phyloP scores from a whole-genome alignment of 2,888 invertebrate species.

The Gerosis bhagava region DNA sequence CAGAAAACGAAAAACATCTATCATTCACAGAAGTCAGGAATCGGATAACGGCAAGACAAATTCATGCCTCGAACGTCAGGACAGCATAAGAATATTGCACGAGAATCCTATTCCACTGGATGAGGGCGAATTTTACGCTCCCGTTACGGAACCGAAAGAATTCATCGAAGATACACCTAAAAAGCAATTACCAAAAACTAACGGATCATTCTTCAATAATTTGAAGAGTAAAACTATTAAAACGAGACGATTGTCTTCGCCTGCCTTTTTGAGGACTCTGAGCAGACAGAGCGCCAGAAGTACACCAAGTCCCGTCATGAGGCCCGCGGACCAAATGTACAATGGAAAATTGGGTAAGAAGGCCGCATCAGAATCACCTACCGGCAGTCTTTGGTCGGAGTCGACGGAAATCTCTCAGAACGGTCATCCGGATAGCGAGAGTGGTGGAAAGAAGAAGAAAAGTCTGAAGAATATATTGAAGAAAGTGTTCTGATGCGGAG shows the following conservation, averaged over 20 bases:
- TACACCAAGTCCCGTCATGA: slow-evolving; percentile 63
- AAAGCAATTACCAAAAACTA: slow-evolving; percentile 63
- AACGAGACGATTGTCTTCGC: slow-evolving; percentile 81
- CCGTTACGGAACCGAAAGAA: slow-evolving; percentile 66
- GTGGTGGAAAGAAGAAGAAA: slow-evolving; percentile 80
- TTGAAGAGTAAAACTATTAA: slow-evolving; percentile 74
- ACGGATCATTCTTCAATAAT: slow-evolving; percentile 74
- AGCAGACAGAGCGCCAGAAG: slow-evolving; percentile 75
- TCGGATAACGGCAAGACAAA: too few relatives aligned
- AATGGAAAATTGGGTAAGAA: slow-evolving; percentile 63
- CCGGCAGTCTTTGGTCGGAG: slow-evolving; percentile 73
- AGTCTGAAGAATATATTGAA: slow-evolving; percentile 90
- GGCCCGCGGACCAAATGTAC: slow-evolving; percentile 58
- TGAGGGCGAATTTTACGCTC: slow-evolving; percentile 80
- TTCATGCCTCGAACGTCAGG: slow-evolving; percentile 41
- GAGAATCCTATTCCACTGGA: slow-evolving; percentile 81
- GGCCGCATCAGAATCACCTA: slow-evolving; percentile 69
- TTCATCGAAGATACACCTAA: slow-evolving; percentile 54
- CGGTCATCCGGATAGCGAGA: slow-evolving; percentile 55
- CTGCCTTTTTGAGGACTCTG: slow-evolving; percentile 82
- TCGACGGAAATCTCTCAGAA: slow-evolving; percentile 72
- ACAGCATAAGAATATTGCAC: slow-evolving; percentile 61
- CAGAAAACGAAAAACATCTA: slow-evolving; percentile 72
- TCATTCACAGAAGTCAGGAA: slow-evolving; percentile 63
- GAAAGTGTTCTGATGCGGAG: slow-evolving; percentile 85